A percentile compares a stretch with the other conserved stretches of the same genome.
Conservation (phyloP, 2,797 vertebrate species). For the Gymnothorax javanicus region DNA sequence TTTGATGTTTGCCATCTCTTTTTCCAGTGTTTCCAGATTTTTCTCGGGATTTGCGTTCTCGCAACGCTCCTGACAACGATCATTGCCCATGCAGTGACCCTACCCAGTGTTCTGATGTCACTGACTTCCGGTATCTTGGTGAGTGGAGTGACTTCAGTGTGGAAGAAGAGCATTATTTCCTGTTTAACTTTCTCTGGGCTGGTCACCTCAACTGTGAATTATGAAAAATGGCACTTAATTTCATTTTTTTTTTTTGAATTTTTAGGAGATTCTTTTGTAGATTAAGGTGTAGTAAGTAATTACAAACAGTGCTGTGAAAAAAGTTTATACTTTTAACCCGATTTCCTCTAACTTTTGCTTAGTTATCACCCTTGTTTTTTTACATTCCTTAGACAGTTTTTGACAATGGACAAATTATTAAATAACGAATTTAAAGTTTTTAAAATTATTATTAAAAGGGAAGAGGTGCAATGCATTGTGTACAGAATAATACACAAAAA, state of each 20-base stretch:
- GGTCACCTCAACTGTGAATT: not conserved
- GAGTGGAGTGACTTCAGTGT: not conserved
- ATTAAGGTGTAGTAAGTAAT: not conserved
- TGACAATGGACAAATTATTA: too few relatives aligned
- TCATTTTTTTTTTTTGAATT: not conserved
- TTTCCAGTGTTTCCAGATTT: conserved; percentile 19
- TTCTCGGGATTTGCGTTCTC: conserved; percentile 16
- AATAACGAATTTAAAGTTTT: too few relatives aligned
- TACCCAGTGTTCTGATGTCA: not conserved
- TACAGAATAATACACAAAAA: not conserved
- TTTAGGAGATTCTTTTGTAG: not conserved
- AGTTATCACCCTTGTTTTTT: too few relatives aligned
- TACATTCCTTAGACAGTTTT: too few relatives aligned
- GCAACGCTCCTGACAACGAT: not conserved
- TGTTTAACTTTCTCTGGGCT: not conserved
- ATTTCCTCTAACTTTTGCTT: too few relatives aligned
- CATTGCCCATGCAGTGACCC: too few relatives aligned
- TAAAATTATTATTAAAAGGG: too few relatives aligned
- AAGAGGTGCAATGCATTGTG: not conserved
- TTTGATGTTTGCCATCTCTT: not conserved
- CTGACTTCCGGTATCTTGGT: conserved; percentile 2
- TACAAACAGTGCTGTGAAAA: too few relatives aligned
- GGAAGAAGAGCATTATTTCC: not conserved
- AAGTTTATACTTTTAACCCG: too few relatives aligned
- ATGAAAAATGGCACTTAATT: not conserved